Base-by-base conservation (phyloP, 2,113 vertebrate species). In the Labrus mixtus region DNA sequence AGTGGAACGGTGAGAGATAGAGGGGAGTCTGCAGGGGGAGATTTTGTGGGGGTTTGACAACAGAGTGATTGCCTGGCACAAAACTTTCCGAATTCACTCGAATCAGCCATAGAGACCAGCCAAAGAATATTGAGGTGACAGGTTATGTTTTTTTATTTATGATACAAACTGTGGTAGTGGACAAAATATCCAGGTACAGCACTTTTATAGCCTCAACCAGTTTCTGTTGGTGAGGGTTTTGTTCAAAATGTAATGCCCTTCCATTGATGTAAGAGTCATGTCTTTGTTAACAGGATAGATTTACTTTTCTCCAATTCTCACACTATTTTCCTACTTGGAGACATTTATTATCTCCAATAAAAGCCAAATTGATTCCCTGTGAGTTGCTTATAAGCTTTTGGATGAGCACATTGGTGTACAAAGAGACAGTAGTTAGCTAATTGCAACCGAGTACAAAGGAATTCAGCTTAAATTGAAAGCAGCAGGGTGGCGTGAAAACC, bases 1-100 rank as follows among this genome's bases (percentile, higher is more conserved):
- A 91, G 87, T 71, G 77, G 85, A 80, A 68, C 63, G 39, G 57
- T 3, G 6, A 54, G 54, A 68, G 29, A 20, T 70, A 79, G 48
- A 48, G 39, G 43, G 67, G 68, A 62, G 36, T 65, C 25, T 0
- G 51, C 6, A 41, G 39, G 23, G 62, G 59, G 37, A 76, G 65
- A 65, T 60, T 69, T 13, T 33, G 29, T 3, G 29, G 5, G 61
- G 57, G 74, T 41, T 10, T 67, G 69, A 79, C 78, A 72, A 73
- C 17, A 20, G 23, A 63, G 43, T 54, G 33, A 76, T 0, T 68
- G 58, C 68, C 39, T 53, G 50, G 58, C 45, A 76, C 41, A 73
- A 83, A 78, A 72, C 22, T 48, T 59, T 70, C 3, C 4, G 20
- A 25, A 25, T 37, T 70, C 0, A 51, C 11, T 55, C 2, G 17